Base-by-base conservation (phyloP, 2,888 invertebrate genomes). In the Xestia rhomboidea region DNA sequence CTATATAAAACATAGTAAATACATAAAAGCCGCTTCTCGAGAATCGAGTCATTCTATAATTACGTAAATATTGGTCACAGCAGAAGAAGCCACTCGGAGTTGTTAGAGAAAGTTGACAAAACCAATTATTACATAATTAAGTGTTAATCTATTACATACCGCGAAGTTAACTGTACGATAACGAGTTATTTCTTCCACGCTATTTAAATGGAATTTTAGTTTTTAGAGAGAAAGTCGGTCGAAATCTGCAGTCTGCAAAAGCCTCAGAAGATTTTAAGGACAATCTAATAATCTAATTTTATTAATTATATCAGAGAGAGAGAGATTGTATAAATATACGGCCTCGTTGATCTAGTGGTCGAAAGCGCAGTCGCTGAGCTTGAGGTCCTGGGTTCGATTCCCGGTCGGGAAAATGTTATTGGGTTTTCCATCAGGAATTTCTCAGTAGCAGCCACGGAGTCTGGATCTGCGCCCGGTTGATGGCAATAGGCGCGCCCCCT, bases 81-180 rank as follows among this genome's bases (percentile, higher is more conserved):
- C 38, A 60, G 75, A 71, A 71, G 63, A 76, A 38, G 38, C 41
- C 60, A 64, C 38, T 72, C 41, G 49, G 27, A 63, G 34, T 41
- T 63, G 34, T 49, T 70, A 46, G 78, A 73, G 79, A 87, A 87
- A 87, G 87, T 81, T 76, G 72, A 21, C 74, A 64, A 77, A 80
- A 83, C 69, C 72, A 75, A 81, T 83, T 64, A 73, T 84, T 87
- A 69, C 75, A 81, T 68, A 77, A 78, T 76, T 77, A 71, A 71
- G 44, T 75, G 72, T 41, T 63, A 71, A 68, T 69, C 75, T 73
- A 68, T 82, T 74, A 63, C 72, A 60, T 69, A 66, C 27, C 68
- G 54, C 41, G 57, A 68, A 68, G 34, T 73, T 72, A 79, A 83
- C 71, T 73, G 49, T 44, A 54, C 44, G 54, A 34, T 49, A 51